Conservation (phyloP, 2,113 vertebrate species). For the Corythornis madagascariensis region DNA sequence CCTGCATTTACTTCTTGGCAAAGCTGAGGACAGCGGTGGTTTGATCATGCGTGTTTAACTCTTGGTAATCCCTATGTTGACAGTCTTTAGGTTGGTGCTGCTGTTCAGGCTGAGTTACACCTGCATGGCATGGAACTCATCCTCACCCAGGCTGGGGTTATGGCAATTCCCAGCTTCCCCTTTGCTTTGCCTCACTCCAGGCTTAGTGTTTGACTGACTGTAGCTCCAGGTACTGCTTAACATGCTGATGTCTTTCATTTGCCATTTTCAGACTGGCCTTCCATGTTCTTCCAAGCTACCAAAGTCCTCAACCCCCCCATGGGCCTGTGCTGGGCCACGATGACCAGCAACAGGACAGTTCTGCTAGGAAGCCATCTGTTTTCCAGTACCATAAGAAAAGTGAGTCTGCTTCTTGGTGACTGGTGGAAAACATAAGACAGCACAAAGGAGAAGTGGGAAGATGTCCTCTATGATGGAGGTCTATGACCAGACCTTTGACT, state of each 20-base stretch:
- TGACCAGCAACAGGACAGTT: not conserved
- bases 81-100: not conserved
- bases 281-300: not conserved
- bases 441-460: not conserved
- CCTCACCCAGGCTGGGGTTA: not conserved
- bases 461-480: not conserved
- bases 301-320: fast-evolving
- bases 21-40: not conserved
- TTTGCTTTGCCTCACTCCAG: not conserved
- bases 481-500: not conserved
- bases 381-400: not conserved
- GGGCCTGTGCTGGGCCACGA: not conserved
- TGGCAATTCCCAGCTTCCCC: not conserved
- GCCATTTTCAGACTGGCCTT: not conserved
- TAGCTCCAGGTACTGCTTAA: not conserved
- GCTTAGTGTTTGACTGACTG: not conserved
- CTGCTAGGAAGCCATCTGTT: not conserved
- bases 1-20: not conserved
- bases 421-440: fast-evolving
- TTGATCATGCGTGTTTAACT: not conserved
- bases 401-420: not conserved
- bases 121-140: not conserved
- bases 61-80: not conserved
- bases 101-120: not conserved
- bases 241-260: fast-evolving